Conservation (phyloP, 2,113 vertebrate species). For the Peromyscus polionotus region DNA sequence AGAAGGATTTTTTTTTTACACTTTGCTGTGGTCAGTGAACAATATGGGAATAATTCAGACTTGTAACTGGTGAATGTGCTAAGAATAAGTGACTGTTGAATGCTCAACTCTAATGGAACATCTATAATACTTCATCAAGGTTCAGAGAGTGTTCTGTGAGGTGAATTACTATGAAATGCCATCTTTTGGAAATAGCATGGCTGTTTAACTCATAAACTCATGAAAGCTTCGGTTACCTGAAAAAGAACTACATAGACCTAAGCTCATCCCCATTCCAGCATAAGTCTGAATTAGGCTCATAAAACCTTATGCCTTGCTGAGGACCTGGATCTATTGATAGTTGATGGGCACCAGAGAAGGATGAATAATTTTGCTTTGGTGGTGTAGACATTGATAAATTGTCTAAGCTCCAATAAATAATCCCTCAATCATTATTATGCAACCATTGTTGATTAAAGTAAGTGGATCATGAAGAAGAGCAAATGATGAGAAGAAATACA, state of each 20-base stretch:
- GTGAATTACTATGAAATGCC: background rate
- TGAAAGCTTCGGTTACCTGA: background rate
- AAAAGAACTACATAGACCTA: too few species aligned
- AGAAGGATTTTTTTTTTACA: background rate
- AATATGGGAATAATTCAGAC: accelerated
- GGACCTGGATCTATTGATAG: background rate
- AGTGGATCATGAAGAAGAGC: background rate
- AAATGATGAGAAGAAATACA: background rate
- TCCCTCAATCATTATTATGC: background rate
- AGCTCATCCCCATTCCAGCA: background rate
- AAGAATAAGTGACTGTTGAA: background rate
- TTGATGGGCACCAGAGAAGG: background rate
- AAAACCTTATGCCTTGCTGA: background rate
- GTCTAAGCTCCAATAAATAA: background rate
- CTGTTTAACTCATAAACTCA: background rate
- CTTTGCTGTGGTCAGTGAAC: background rate
- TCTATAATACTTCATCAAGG: background rate
- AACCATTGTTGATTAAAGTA: background rate
- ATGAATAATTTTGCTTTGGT: background rate
- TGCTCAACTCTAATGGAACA: background rate
- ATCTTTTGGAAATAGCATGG: background rate
- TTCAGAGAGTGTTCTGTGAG: background rate
- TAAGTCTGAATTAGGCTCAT: background rate
- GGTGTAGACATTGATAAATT: background rate
- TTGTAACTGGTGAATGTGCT: background rate